Evolutionary conservation across 2,113 vertebrate species (phyloP), one percentile per base, ranked within the genome.

Genomic region (Mus spicilegus): DNA sequence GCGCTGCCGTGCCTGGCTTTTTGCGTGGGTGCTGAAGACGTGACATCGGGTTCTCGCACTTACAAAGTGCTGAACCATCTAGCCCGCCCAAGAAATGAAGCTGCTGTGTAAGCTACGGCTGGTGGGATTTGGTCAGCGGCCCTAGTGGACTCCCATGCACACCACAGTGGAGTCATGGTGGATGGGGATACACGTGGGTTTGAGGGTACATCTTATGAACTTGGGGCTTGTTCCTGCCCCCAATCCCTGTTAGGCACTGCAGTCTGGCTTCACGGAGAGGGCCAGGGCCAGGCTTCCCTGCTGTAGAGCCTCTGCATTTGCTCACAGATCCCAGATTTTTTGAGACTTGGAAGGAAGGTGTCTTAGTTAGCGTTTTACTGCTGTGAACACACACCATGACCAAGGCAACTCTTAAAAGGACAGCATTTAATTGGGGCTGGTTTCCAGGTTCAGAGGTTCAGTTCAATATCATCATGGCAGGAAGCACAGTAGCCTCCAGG

Each of bases 131-230:
- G 22, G 75, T 58, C 39, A 39, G 33, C 19, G 13, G 10, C 5
- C 2, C 56, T 20, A 26, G 65, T 11, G 26, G 65, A 51, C 11
- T 14, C 33, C 16, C 30, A 7, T 3, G 22, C 30, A 2, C 11
- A 13, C 17, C 12, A 8, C 80, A 26, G 54, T 81, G 54, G 36
- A 39, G 16, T 39, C 39, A 7, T 39, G 12, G 20, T 2, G 11
- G 54, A 24, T 12, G 5, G 26, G 7, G 54, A 39, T 16, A 14
- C 42, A 12, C 19, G 33, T 36, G 65, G 39, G 1, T 17, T 42
- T 56, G 1, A 12, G 7, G 7, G 11, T 22, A 33, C 7, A 12
- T 13, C 2, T 0, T 0, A 3, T 4, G 22, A 24, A 12, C 12
- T 28, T 16, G 20, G 1, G 14, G 75, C 42, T 42, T 2, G 3